Evolutionary conservation across 2,113 vertebrate genomes (phyloP), one percentile per base, ranked within the genome.

Genomic region (Gavialis gangeticus): DNA sequence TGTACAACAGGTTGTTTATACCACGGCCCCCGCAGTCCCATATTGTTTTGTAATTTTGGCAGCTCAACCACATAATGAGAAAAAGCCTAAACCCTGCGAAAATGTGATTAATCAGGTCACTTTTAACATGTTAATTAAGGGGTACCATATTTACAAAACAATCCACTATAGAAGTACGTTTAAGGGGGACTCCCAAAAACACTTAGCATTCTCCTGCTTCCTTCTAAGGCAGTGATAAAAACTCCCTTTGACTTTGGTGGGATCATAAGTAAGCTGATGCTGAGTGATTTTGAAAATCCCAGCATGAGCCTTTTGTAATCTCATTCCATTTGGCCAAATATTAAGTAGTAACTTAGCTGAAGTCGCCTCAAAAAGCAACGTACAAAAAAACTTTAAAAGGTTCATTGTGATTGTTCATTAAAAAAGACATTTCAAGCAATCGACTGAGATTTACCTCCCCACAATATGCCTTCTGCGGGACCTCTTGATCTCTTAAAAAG

Each of bases 291-390:
- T 59, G 19, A 12, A 95, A 95, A 89, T 28, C 28, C 2, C 27
- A 15, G 64, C n/a, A n/a, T 85, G 57, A 57, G 15, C 18, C 17
- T 62, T 56, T 27, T 80, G 75, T 5, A 37, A 79, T 19, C 21
- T 21, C 11, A 54, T 18, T 55, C n/a, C 66, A 80, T 30, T 6
- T 7, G 8, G 54, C 37, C 5, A 83, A 59, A 71, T 79, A 80
- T 63, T 10, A 30, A 83, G 62, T 91, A 87, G 57, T 46, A 86
- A 90, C 37, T 37, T 16, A 58, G 22, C 28, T 92, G 92, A 88
- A 83, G 0, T 25, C 6, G 77, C 22, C 30, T 71, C 71, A 30
- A 87, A 82, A 75, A 11, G 60, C 27, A 77, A 18, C 0, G 0
- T 22, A 57, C 13, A 46, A 77, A 87, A 75, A 30, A 17, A 46